These are phyloP conservation scores for Caracal caracal DNA, from an alignment of 2,113 vertebrate genomes.

Conservation along the genomic window DNA sequence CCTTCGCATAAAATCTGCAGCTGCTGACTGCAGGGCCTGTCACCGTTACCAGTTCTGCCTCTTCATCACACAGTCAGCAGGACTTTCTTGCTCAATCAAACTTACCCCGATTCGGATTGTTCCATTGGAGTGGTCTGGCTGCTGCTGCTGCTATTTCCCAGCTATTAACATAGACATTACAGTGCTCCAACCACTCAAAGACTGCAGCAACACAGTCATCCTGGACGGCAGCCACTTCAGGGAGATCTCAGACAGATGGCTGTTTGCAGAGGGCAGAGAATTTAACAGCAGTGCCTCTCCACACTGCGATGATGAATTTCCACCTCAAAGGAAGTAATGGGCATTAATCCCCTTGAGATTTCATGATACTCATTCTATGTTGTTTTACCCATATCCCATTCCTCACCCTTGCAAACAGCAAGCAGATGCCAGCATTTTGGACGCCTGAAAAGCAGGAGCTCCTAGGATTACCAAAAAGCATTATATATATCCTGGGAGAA, in stretches of 20 bases:
- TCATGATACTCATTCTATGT: neutral
- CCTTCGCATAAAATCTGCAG: conserved; percentile 59
- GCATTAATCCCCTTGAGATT: conserved; percentile 52
- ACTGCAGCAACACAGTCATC: conserved; percentile 57
- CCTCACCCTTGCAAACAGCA: conserved; percentile 38
- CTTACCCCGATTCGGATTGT: conserved; percentile 55
- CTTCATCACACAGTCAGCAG: conserved; percentile 72
- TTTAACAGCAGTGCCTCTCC: conserved; percentile 70
- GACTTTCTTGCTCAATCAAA: conserved; percentile 69
- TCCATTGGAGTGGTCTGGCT: conserved; percentile 62
- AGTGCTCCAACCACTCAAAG: conserved; percentile 54
- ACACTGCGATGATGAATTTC: conserved; percentile 68
- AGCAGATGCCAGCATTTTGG: conserved; percentile 37
- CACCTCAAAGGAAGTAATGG: conserved; percentile 68
- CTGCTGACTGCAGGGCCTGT: conserved; percentile 62
- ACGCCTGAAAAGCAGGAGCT: neutral
- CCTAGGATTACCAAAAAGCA: neutral
- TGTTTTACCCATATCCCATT: neutral
- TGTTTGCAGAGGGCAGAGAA: conserved; percentile 74
- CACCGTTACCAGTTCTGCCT: neutral
- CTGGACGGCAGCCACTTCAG: conserved; percentile 74
- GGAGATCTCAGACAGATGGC: conserved; percentile 74
- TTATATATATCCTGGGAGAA: neutral
- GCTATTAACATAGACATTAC: conserved; percentile 75
- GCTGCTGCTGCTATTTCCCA: conserved; percentile 66